phyloP scores from a whole-genome alignment of 1,140 invertebrate genomes.

The Berghia stephanieae region DNA sequence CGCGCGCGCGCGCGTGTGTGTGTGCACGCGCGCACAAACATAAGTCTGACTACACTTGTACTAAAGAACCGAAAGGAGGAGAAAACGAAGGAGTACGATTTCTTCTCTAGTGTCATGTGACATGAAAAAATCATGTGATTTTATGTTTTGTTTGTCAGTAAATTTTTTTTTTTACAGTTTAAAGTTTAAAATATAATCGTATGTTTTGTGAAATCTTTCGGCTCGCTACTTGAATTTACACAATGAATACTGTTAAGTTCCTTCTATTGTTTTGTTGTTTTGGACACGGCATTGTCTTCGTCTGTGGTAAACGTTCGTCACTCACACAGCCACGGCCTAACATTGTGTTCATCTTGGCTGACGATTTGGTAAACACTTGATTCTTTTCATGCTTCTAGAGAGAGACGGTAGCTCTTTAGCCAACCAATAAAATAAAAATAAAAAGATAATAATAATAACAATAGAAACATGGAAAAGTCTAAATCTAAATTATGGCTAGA shows the following conservation, averaged over 20 bases:
- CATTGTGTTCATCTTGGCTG: conserved; percentile 59
- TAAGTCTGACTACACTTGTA: neutral
- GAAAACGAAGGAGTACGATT: neutral
- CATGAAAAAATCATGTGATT: neutral
- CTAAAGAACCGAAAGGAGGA: neutral
- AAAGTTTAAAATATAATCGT: neutral
- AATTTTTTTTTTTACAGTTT: no score
- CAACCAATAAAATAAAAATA: neutral
- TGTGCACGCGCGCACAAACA: neutral
- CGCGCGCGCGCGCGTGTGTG: neutral
- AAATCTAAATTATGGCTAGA: neutral
- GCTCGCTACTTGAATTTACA: neutral
- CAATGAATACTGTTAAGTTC: neutral
- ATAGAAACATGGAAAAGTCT: neutral
- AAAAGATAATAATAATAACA: neutral
- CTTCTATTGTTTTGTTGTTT: neutral
- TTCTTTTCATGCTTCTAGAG: neutral
- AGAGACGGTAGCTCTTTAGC: neutral
- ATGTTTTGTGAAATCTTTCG: neutral
- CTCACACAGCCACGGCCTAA: conserved; percentile 40
- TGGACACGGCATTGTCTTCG: neutral
- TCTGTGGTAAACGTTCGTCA: neutral
- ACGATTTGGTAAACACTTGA: conserved; percentile 56
- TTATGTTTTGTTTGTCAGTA: neutral
- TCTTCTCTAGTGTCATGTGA: neutral